Evolutionary conservation across 2,888 invertebrate genomes (phyloP).

Genomic region (Ecliptopera silaceata): DNA sequence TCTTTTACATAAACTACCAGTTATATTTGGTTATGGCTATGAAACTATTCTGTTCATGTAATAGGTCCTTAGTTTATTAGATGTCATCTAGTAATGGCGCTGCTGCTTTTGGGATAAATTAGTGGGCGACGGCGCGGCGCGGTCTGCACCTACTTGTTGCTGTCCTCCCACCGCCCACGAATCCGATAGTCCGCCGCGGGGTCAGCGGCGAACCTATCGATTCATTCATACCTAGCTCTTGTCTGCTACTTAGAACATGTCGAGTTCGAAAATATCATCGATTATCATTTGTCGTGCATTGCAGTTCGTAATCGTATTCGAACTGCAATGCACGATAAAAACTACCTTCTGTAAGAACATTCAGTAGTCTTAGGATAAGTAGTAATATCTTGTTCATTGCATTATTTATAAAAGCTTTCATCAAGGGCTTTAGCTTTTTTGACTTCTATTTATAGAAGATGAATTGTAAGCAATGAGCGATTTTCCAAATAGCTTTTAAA

Average conservation of each 20-base stretch:
- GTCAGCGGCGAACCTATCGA: conserved; percentile 25
- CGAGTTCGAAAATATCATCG: neutral
- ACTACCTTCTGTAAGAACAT: no score
- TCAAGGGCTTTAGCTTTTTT: no score
- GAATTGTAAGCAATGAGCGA: no score
- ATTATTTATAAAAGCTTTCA: no score
- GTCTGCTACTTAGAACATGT: neutral
- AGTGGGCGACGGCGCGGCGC: conserved; percentile 29
- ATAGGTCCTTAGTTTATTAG: neutral
- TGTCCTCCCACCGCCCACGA: conserved; percentile 7
- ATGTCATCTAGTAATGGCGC: neutral
- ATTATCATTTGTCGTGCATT: neutral
- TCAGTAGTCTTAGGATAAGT: no score
- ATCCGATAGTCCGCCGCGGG: conserved; percentile 10
- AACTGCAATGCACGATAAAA: no score
- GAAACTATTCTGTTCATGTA: neutral
- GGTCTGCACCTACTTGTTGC: conserved; percentile 35
- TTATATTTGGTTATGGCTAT: no score
- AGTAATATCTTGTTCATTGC: no score
- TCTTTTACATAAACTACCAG: no score
- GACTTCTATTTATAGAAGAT: no score
- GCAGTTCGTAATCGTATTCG: no score
- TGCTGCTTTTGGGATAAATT: conserved; percentile 12
- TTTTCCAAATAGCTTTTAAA: no score
- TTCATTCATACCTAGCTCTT: conserved; percentile 5